Base-by-base conservation (phyloP, 1,140 invertebrate species). In the Polypedilum vanderplanki region DNA sequence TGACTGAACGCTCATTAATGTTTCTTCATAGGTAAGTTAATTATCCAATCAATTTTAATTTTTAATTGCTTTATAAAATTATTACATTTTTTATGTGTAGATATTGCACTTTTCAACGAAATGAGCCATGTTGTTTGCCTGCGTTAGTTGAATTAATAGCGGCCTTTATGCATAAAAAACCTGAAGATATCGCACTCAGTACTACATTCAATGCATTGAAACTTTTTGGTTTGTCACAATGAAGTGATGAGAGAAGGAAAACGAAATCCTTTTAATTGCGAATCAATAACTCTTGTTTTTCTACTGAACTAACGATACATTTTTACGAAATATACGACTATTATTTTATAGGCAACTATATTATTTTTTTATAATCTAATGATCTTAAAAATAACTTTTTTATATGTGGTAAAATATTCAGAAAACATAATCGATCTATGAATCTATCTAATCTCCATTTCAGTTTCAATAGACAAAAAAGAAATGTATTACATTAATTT, bases 51-150 rank as follows among this genome's bases (percentile, higher is more conserved):
- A 10, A 24, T 70, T 18, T 18, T 70, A 20, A 20, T 18, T 22
- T 5, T 18, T 18, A 5, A 18, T 70, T 7, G 17, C 17, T 70
- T 70, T 65, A 17, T 22, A 20, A 18, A 20, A 18, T 20, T n/a
- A 15, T 12, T 5, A 15, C 17, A 40, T 40, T 40, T 5, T 22
- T 7, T 74, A 22, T 24, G 5, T 87, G 86, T 77, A 86, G 90
- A 77, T 96, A 96, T 84, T 97, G 93, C 83, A 96, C 94, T 75
- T 98, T 98, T 85, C 95, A 98, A 86, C 87, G 96, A 77, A 98
- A 98, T 81, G 96, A 98, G 84, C 96, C 96, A 0, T 97, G 95
- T 84, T 94, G 94, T 17, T 85, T 98, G 75, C 94, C 95, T 15
- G 93, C 93, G 40, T 93, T 95, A 74, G 92, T 97, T 17, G 96